A percentile compares a stretch with the other conserved stretches of the same genome.
phyloP scores from a whole-genome alignment of 2,797 vertebrate species.

The Darevskia mixta region DNA sequence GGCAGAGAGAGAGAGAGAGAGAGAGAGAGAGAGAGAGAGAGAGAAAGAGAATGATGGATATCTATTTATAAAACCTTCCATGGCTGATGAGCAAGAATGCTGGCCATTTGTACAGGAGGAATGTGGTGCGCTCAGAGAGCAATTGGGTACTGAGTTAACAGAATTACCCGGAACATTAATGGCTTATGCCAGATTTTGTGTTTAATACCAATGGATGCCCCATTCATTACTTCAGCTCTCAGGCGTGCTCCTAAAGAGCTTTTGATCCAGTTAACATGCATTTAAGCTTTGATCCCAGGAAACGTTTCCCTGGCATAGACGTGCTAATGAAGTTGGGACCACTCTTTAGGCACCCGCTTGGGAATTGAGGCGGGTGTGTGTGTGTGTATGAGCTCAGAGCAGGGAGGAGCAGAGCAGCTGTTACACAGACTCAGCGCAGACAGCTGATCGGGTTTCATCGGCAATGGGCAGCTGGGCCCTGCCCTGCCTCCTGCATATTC shows the following conservation, averaged over 20 bases:
- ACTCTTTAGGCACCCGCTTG: slow-evolving; percentile 30
- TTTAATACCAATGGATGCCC: slow-evolving; percentile 8
- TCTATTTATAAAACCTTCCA: background rate
- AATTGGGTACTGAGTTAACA: background rate
- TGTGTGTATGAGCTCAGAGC: slow-evolving; percentile 43
- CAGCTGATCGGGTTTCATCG: slow-evolving; percentile 65
- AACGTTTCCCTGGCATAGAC: slow-evolving; percentile 46
- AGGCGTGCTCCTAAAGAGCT: slow-evolving; percentile 18
- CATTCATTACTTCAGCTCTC: slow-evolving; percentile 8
- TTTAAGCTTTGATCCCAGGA: slow-evolving; percentile 52
- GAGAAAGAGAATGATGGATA: background rate
- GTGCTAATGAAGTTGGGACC: slow-evolving; percentile 60
- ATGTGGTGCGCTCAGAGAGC: background rate
- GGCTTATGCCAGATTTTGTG: slow-evolving; percentile 35
- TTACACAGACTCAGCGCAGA: slow-evolving; percentile 29
- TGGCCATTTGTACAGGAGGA: background rate
- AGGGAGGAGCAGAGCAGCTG: slow-evolving; percentile 62
- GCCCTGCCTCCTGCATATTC: slow-evolving; percentile 51
- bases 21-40: background rate
- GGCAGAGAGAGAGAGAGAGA: background rate
- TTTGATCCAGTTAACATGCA: slow-evolving; percentile 48
- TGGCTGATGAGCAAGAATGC: background rate
- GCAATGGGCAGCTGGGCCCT: slow-evolving; percentile 51
- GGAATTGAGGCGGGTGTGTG: background rate
- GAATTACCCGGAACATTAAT: slow-evolving; percentile 21